phyloP scores from a whole-genome alignment of 2,113 vertebrate species.

The Mobula hypostoma region DNA sequence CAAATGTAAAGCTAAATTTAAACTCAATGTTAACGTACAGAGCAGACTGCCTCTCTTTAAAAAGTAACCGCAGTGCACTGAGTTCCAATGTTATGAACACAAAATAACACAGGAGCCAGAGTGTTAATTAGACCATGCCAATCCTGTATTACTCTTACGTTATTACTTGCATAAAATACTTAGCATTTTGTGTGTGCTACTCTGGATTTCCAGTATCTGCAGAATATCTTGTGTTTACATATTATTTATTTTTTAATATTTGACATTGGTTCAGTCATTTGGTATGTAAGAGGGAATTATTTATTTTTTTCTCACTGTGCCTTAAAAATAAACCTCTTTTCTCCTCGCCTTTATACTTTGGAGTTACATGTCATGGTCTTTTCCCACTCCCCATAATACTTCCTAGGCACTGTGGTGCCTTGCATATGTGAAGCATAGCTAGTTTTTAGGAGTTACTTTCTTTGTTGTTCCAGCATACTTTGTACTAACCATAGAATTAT shows the following conservation, averaged over 20 bases:
- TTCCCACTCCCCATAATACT: background rate
- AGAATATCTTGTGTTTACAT: background rate
- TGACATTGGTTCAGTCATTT: background rate
- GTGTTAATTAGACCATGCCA: background rate
- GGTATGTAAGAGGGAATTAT: background rate
- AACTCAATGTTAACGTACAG: background rate
- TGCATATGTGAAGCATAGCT: background rate
- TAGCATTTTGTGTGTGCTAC: too few relatives aligned
- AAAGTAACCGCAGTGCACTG: background rate
- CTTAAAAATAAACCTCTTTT: too few relatives aligned
- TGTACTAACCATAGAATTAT: background rate
- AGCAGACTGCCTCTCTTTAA: constrained; percentile 5
- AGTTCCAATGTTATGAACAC: background rate
- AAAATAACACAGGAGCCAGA: background rate
- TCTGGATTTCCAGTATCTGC: too few relatives aligned
- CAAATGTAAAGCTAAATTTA: constrained; percentile 22
- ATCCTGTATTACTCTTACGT: background rate
- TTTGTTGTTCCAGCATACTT: background rate
- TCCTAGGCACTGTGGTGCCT: background rate
- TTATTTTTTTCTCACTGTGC: background rate
- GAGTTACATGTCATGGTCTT: background rate
- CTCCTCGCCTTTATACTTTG: background rate
- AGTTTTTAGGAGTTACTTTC: background rate
- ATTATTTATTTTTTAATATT: too few relatives aligned
- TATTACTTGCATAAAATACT: too few relatives aligned